Percentiles rank a stretch among this genome's conserved stretches.
phyloP scores from a whole-genome alignment of 2,888 invertebrate species.

The Campopleginae sp. region DNA sequence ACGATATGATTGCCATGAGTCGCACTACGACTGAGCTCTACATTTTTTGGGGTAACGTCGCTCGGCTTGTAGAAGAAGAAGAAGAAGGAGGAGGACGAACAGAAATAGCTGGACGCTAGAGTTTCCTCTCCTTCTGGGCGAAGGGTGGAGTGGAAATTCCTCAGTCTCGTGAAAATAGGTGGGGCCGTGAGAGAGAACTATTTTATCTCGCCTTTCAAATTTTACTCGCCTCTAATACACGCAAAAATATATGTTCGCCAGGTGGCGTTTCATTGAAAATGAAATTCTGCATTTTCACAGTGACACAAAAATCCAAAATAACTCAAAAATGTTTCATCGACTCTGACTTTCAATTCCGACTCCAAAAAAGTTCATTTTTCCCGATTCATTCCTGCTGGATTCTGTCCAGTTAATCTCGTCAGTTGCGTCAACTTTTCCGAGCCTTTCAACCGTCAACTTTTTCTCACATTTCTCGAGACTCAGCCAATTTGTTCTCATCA shows the following conservation, averaged over 20 bases:
- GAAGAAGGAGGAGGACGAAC: constrained; percentile 62
- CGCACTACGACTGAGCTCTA: constrained; percentile 55
- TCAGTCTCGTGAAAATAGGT: constrained; percentile 65
- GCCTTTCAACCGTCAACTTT: no score
- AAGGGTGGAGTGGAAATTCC: constrained; percentile 64
- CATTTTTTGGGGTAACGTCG: constrained; percentile 63
- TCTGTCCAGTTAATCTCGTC: no score
- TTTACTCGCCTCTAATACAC: constrained; percentile 14
- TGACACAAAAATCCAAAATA: neutral
- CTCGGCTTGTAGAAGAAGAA: constrained; percentile 42
- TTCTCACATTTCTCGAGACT: no score
- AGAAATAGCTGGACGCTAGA: constrained; percentile 67
- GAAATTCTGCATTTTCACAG: neutral
- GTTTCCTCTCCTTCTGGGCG: constrained; percentile 58
- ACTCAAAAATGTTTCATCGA: neutral
- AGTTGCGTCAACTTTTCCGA: no score
- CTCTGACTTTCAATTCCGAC: neutral
- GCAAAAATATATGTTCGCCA: neutral
- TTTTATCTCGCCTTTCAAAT: constrained; percentile 63
- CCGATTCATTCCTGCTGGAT: no score
- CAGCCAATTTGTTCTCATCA: neutral
- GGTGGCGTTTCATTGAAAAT: constrained; percentile 12
- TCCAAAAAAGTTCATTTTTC: neutral
- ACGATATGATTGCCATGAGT: constrained; percentile 48
- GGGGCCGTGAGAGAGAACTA: constrained; percentile 57